These are phyloP conservation scores for Scomber japonicus DNA, from an alignment of 2,113 vertebrate genomes.

Conservation along the genomic window DNA sequence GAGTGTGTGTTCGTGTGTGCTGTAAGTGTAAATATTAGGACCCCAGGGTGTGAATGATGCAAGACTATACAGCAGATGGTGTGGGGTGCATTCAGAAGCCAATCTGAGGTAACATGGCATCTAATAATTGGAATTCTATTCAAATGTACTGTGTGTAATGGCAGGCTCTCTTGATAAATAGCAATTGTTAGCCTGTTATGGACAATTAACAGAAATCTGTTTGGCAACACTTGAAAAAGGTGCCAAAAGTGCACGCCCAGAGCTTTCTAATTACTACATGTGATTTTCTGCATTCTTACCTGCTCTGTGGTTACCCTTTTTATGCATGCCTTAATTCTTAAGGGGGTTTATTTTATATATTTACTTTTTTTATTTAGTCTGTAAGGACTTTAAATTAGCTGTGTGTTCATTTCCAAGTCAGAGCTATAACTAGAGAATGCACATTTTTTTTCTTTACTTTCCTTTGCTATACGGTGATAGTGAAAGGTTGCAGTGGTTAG, in stretches of 20 bases:
- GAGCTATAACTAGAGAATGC: background rate
- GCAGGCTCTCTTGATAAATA: slow-evolving; percentile 40
- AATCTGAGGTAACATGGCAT: slow-evolving; percentile 47
- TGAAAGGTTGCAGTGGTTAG: slow-evolving; percentile 25
- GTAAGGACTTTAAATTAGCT: slow-evolving; percentile 2
- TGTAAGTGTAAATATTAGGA: slow-evolving; percentile 54
- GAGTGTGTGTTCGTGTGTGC: background rate
- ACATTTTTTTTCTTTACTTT: background rate
- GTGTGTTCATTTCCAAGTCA: background rate
- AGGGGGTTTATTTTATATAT: slow-evolving; percentile 18
- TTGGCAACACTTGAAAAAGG: slow-evolving; percentile 38
- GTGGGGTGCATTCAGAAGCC: slow-evolving; percentile 47
- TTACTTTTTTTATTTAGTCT: slow-evolving; percentile 26
- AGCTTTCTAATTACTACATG: slow-evolving; percentile 53
- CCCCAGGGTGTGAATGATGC: slow-evolving; percentile 4
- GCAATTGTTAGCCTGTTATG: slow-evolving; percentile 42
- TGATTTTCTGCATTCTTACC: slow-evolving; percentile 75
- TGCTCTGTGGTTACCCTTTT: slow-evolving; percentile 41
- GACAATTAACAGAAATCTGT: slow-evolving; percentile 58
- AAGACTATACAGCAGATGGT: slow-evolving; percentile 58
- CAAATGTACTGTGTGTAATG: slow-evolving; percentile 58
- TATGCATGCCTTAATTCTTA: slow-evolving; percentile 12
- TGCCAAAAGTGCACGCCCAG: slow-evolving; percentile 45
- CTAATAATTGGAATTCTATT: slow-evolving; percentile 69
- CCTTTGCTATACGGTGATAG: background rate